Percentiles rank a stretch among this genome's conserved stretches.
Evolutionary conservation across 1,140 invertebrate species (phyloP).

Genomic region (Dinothrombium tinctorium): DNA sequence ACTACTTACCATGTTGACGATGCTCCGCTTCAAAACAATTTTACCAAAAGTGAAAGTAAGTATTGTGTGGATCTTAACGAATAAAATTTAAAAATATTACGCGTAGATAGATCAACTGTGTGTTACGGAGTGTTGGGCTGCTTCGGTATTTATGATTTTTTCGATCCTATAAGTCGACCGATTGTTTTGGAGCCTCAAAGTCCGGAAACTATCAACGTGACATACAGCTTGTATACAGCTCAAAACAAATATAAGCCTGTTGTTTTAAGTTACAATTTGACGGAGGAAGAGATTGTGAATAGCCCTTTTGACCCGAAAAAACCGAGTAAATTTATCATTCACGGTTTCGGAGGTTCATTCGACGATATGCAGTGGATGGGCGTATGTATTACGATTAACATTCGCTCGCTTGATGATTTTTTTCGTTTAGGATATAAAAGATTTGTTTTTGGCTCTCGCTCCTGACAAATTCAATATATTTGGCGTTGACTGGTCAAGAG

Average conservation of each 20-base stretch:
- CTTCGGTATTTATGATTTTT: constrained; percentile 12
- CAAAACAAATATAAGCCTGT: background rate
- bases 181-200: constrained; percentile 8
- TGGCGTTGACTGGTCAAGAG: constrained; percentile 8
- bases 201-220: constrained; percentile 2
- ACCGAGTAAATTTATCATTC: constrained; percentile 6
- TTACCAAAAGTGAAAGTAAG: no score
- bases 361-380: constrained; percentile 5
- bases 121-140: constrained; percentile 14
- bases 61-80: no score
- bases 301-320: constrained; percentile 1
- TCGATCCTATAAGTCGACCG: constrained; percentile 2
- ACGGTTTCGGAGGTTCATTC: constrained; percentile 3
- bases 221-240: constrained; percentile 3
- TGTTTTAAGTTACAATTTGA: background rate
- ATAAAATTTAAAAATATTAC: no score
- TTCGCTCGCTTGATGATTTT: no score
- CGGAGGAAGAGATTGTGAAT: background rate
- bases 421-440: constrained; percentile 6
- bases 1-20: no score
- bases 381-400: background rate
- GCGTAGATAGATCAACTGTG: background rate
- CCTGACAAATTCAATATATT: constrained; percentile 5
- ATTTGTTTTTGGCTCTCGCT: background rate
- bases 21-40: no score